Evolutionary conservation across 2,113 vertebrate species (phyloP), one percentile per base, ranked within the genome.

Genomic region (Pomatostomus ruficeps): DNA sequence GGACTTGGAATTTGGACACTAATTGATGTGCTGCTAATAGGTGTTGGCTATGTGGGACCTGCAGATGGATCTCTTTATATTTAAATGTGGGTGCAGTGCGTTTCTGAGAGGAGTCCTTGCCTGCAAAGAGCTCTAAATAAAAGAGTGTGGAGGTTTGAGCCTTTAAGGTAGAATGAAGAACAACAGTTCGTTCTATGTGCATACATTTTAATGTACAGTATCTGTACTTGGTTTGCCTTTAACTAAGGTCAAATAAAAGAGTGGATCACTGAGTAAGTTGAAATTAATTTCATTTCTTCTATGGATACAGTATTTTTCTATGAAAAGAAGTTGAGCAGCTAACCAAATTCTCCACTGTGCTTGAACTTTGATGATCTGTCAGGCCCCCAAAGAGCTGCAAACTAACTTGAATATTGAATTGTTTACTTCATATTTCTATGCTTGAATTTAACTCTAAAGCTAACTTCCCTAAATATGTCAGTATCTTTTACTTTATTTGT

Each of bases 41-140:
- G 98, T 0, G 99, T 99, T 14, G 99, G 99, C 88, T 99, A 99
- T 9, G 99, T 99, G 76, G 99, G 99, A 13, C 99, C 99, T 3
- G 99, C 99, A 6, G 99, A 99, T 15, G 99, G 99, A 70, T 99
- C 99, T 7, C 98, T 99, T 26, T 99, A 99, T 97, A 99, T 99
- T 94, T 99, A 98, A 98, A 51, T 35, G 29, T 22, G 42, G 48
- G 31, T 58, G 55, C 36, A 62, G 0, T 1, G 2, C 22, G 43
- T 78, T 79, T 91, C 88, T 12, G 67, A 91, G 71, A 45, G 73
- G 43, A 82, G 58, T 59, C 6, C 0, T 66, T 19, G 18, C 79
- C 58, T 76, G 75, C 74, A 46, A 66, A 26, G 45, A 49, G 52
- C 49, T 90, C 71, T 84, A 12, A 79, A 61, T 67, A 65, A 57